Evolutionary conservation across 2,113 vertebrate species (phyloP).

Genomic region (Scopus umbretta): DNA sequence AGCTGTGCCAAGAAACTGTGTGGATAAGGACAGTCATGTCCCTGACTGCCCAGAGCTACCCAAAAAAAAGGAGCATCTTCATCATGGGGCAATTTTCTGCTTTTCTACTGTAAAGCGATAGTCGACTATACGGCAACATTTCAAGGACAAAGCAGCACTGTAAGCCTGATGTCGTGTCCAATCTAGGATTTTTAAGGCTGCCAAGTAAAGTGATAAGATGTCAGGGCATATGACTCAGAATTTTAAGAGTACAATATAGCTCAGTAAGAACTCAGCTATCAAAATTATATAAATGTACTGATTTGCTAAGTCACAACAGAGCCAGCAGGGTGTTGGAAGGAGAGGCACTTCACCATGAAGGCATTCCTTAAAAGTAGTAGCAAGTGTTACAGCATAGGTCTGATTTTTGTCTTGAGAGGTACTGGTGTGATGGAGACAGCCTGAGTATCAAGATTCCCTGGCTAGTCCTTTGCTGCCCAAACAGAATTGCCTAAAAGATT

Average conservation of each 20-base stretch:
- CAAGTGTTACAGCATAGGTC: neutral
- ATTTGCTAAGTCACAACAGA: conserved; percentile 35
- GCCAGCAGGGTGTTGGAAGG: neutral
- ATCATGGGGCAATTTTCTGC: fast-evolving
- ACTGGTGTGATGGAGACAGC: neutral
- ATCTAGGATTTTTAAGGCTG: neutral
- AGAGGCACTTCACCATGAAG: neutral
- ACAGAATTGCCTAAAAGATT: conserved; percentile 1
- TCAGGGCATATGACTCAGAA: conserved; percentile 52
- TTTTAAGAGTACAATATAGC: conserved; percentile 9
- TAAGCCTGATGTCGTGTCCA: neutral
- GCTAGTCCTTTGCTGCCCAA: neutral
- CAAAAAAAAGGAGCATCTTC: neutral
- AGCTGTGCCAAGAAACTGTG: neutral
- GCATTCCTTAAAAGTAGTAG: neutral
- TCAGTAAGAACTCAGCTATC: conserved; percentile 27
- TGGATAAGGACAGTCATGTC: neutral
- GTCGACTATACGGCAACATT: neutral
- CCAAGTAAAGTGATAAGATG: conserved; percentile 35
- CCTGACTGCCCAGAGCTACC: neutral
- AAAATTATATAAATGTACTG: conserved; percentile 14
- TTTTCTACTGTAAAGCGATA: neutral
- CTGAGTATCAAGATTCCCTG: conserved; percentile 16
- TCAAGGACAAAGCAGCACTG: conserved; percentile 4
- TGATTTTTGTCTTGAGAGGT: neutral